phyloP scores from a whole-genome alignment of 2,113 vertebrate species.

The Neomonachus schauinslandi region DNA sequence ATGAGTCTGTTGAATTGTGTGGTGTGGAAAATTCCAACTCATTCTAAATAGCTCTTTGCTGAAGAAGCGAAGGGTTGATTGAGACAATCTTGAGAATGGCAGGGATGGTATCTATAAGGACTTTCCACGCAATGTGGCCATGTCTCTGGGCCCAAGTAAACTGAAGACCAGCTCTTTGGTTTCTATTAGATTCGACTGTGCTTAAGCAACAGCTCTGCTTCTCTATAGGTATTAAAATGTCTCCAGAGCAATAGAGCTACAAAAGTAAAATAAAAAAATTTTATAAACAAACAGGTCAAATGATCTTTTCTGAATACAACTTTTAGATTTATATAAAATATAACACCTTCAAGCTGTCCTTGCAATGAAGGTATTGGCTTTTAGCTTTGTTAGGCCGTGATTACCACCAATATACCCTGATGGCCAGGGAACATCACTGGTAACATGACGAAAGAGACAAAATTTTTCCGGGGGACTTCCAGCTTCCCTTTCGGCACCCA shows the following conservation, averaged over 20 bases:
- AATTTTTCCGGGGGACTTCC: not conserved
- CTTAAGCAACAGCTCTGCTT: not conserved
- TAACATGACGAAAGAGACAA: not conserved
- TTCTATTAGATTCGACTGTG: not conserved
- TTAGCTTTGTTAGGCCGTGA: not conserved
- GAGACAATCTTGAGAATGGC: not conserved
- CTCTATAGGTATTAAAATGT: not conserved
- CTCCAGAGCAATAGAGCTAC: not conserved
- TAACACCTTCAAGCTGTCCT: not conserved
- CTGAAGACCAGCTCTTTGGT: not conserved
- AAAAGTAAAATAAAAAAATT: not conserved
- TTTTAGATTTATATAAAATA: not conserved
- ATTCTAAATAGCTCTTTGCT: slow-evolving; percentile 29
- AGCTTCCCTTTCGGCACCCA: not conserved
- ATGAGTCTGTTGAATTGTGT: not conserved
- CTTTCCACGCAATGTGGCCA: not conserved
- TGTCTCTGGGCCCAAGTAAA: no score
- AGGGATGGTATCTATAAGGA: not conserved
- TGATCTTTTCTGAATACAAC: not conserved
- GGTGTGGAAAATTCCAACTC: not conserved
- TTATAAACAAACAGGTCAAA: not conserved
- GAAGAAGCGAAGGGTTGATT: not conserved
- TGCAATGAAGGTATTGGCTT: not conserved
- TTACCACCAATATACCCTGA: not conserved
- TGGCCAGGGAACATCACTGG: not conserved